Base-by-base conservation (phyloP, 2,113 vertebrate species). In the Micronisus gabar region DNA sequence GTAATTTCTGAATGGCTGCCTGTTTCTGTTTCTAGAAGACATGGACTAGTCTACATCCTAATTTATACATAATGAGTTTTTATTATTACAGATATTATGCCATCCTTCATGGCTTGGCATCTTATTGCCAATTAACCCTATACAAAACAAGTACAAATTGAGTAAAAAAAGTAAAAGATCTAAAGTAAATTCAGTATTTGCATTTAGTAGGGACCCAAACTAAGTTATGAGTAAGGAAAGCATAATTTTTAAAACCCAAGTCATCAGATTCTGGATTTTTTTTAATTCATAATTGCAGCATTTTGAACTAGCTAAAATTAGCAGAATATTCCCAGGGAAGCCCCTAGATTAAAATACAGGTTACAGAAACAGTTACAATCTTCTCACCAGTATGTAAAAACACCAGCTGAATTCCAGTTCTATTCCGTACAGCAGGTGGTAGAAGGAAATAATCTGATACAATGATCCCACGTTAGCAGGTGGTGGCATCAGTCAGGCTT, bases 401-500 rank as follows among this genome's bases (percentile, higher is more conserved):
- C 29, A 84, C 65, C 68, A 81, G 76, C 92, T 86, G 80, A 52
- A 88, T 86, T 92, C 88, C 73, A 63, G 52, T 52, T 55, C 56
- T 67, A 3, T 59, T 86, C 52, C 3, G 3, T 62, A 65, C 59
- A 96, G 91, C 95, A 89, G 94, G 72, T 95, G 96, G 80, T 86
- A 68, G 80, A 55, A 95, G 86, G 56, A 95, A 92, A 95, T 88
- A 36, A 61, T 88, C 68, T 38, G 90, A 81, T 81, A 88, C 41
- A 90, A n/a, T 27, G 50, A 87, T 86, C 65, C 80, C 73, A 65
- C 84, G 61, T 67, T 78, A 95, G 86, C 94, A 97, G 86, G 71
- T 91, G 92, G 47, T 83, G 40, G 68, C 56, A 95, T 95, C 88
- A 93, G 52, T 96, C 86, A 95, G 43, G 47, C 80, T 92, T 93